A percentile compares a stretch with the other conserved stretches of the same genome.
Evolutionary conservation across 2,888 invertebrate genomes (phyloP).

Genomic region (Drosophila maculinotata): DNA sequence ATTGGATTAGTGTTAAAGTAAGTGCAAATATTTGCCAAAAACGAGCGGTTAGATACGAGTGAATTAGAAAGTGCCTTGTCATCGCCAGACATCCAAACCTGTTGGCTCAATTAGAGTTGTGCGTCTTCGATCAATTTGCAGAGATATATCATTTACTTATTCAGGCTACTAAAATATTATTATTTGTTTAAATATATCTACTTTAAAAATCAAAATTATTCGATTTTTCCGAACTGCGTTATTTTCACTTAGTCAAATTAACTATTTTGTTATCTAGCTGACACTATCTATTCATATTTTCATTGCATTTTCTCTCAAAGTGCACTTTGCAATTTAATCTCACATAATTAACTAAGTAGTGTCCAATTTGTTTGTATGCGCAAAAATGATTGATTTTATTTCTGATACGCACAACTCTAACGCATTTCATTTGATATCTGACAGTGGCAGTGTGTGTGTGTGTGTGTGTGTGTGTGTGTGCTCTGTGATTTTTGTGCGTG

Average conservation of each 20-base stretch:
- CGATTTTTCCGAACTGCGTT: no score
- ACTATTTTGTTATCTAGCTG: no score
- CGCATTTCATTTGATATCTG: conserved; percentile 5
- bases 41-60: conserved; percentile 35
- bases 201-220: no score
- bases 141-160: no score
- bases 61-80: conserved; percentile 6
- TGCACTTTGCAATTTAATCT: not conserved
- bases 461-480: conserved; percentile 24
- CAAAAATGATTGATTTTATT: conserved; percentile 11
- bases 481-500: conserved; percentile 20
- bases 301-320: not conserved
- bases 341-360: not conserved
- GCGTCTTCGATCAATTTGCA: not conserved
- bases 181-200: no score
- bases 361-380: no score
- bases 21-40: conserved; percentile 22
- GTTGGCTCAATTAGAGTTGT: conserved; percentile 13
- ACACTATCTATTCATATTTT: not conserved
- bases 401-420: conserved; percentile 26
- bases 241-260: no score
- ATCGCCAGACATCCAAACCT: conserved; percentile 5
- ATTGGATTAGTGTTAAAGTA: conserved; percentile 32
- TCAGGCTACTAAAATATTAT: no score
- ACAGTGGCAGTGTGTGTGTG: conserved; percentile 26